Percentiles rank a stretch among this genome's conserved stretches.
Evolutionary conservation across 2,888 invertebrate species (phyloP).

Genomic region (Margaritifera margaritifera): DNA sequence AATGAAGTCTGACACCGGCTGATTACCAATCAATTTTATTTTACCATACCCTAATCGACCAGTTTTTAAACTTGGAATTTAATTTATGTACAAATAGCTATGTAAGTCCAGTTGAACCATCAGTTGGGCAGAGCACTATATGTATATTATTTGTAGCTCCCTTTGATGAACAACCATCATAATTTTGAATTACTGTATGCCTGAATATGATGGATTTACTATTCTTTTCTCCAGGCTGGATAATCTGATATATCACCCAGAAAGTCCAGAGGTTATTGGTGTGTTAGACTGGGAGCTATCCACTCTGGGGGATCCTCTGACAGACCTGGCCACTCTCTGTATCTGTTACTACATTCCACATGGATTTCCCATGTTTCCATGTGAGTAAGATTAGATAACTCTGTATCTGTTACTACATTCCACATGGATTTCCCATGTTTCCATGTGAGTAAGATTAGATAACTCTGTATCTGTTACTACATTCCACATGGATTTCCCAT

Average conservation of each 20-base stretch:
- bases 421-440: no score
- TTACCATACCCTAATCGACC: no score
- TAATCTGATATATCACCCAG: constrained; percentile 71
- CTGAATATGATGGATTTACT: not conserved
- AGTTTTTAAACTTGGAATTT: no score
- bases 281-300: constrained; percentile 74
- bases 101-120: no score
- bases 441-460: no score
- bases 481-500: constrained; percentile 38
- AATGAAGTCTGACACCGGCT: no score
- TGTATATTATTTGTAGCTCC: no score
- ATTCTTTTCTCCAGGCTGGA: constrained; percentile 64
- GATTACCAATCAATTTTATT: no score
- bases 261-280: constrained; percentile 65
- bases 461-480: constrained; percentile 59
- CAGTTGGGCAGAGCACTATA: no score
- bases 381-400: constrained; percentile 17
- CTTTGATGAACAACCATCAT: no score
- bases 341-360: constrained; percentile 56
- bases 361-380: constrained; percentile 21
- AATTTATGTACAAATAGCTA: no score
- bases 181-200: no score
- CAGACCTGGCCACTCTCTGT: constrained; percentile 70
- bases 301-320: constrained; percentile 73
- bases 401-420: not conserved